Evolutionary conservation across 2,113 vertebrate species (phyloP).

Genomic region (Raja brachyura): DNA sequence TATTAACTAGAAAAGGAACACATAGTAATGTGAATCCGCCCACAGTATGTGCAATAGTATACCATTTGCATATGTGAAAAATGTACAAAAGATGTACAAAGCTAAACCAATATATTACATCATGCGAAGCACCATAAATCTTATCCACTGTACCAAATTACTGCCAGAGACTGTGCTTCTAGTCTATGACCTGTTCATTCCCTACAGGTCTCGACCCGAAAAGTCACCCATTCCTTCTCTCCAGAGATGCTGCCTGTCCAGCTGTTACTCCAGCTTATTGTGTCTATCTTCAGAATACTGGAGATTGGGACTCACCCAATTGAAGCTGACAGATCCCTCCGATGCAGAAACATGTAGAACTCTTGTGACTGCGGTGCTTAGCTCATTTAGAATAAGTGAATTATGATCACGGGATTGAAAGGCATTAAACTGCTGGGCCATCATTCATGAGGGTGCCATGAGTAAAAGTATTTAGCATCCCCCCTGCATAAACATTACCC

Average conservation of each 20-base stretch:
- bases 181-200: background rate
- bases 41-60: background rate
- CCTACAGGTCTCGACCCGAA: too few species aligned
- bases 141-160: background rate
- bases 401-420: background rate
- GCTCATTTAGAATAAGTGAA: background rate
- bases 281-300: too few species aligned
- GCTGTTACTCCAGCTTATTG: too few species aligned
- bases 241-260: too few species aligned
- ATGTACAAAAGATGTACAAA: background rate
- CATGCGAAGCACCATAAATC: background rate
- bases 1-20: background rate
- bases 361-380: background rate
- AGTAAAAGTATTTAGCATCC: background rate
- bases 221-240: background rate
- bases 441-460: background rate
- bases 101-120: background rate
- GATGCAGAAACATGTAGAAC: background rate
- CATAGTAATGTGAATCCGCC: background rate
- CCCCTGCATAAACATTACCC: background rate
- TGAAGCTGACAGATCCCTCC: background rate
- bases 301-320: background rate
- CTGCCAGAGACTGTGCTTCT: background rate
- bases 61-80: background rate
- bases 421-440: background rate